Percentiles rank a stretch among this genome's conserved stretches.
These are phyloP conservation scores for Agonopterix alstromeriana DNA, from an alignment of 2,888 invertebrate genomes.

Conservation along the genomic window DNA sequence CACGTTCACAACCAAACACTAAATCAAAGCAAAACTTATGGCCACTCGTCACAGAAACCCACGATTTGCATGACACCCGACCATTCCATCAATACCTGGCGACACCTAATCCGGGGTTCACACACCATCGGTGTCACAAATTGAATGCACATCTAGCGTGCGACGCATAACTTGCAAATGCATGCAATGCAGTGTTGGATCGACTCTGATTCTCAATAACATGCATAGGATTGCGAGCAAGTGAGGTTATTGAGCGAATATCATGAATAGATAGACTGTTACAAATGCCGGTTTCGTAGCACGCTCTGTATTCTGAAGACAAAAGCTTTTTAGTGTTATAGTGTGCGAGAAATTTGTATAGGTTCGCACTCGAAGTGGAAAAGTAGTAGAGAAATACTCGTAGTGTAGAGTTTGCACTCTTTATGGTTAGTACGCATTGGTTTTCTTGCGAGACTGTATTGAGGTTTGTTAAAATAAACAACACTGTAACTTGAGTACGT, in stretches of 20 bases:
- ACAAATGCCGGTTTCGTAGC: neutral
- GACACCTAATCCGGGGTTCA: slow-evolving; percentile 11
- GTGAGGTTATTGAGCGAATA: neutral
- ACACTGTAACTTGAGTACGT: too few relatives aligned
- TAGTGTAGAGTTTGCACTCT: too few relatives aligned
- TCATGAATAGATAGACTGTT: slow-evolving; percentile 5
- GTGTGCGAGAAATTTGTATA: too few relatives aligned
- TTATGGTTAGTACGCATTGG: too few relatives aligned
- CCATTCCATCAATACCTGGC: slow-evolving; percentile 14
- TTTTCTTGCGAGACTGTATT: too few relatives aligned
- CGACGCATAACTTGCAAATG: slow-evolving; percentile 17
- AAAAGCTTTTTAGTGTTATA: neutral
- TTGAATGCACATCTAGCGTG: slow-evolving; percentile 17
- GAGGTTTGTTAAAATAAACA: too few relatives aligned
- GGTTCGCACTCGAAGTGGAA: too few relatives aligned
- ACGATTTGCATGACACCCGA: slow-evolving; percentile 19
- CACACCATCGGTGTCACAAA: slow-evolving; percentile 20
- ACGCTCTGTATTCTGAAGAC: neutral
- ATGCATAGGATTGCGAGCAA: slow-evolving; percentile 3
- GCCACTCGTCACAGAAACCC: neutral
- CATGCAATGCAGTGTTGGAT: slow-evolving; percentile 15
- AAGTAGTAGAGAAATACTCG: too few relatives aligned
- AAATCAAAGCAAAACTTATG: neutral
- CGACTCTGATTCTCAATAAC: slow-evolving; percentile 15
- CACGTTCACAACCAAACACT: too few relatives aligned